phyloP scores from a whole-genome alignment of 2,113 vertebrate genomes.

The Sceloporus tristichus region DNA sequence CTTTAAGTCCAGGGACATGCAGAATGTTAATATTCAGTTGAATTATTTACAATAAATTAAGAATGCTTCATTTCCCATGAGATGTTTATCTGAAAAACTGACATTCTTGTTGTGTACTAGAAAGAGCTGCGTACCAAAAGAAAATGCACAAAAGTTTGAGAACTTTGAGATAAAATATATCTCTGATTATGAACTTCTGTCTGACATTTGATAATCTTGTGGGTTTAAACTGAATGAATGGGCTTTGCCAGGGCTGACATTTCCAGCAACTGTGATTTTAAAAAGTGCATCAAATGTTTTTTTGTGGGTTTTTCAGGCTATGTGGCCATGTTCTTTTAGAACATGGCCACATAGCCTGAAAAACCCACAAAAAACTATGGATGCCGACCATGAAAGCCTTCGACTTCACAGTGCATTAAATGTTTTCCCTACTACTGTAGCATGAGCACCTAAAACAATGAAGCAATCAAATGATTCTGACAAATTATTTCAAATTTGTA shows the following conservation, averaged over 20 bases:
- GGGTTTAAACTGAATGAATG: neutral
- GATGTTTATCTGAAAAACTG: neutral
- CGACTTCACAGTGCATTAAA: too few species aligned
- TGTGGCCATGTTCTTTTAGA: too few species aligned
- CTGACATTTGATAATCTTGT: neutral
- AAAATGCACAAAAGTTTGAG: slow-evolving; percentile 5
- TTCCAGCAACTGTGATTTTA: neutral
- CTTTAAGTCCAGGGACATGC: slow-evolving; percentile 11
- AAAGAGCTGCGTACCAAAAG: neutral
- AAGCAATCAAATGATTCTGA: neutral
- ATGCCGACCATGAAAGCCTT: too few species aligned
- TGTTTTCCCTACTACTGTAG: neutral
- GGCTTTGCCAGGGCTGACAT: neutral
- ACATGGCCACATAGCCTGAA: too few species aligned
- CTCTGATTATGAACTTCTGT: neutral
- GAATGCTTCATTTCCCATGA: neutral
- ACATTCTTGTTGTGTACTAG: neutral
- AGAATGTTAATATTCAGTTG: slow-evolving; percentile 1
- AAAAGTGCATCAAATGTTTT: neutral
- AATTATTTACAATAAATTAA: slow-evolving; percentile 21
- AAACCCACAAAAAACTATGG: too few species aligned
- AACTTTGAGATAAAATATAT: neutral
- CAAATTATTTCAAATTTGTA: neutral
- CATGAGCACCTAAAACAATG: neutral
- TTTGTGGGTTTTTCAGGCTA: too few species aligned